Evolutionary conservation across 2,113 vertebrate species (phyloP).

Genomic region (Nematolebias whitei): DNA sequence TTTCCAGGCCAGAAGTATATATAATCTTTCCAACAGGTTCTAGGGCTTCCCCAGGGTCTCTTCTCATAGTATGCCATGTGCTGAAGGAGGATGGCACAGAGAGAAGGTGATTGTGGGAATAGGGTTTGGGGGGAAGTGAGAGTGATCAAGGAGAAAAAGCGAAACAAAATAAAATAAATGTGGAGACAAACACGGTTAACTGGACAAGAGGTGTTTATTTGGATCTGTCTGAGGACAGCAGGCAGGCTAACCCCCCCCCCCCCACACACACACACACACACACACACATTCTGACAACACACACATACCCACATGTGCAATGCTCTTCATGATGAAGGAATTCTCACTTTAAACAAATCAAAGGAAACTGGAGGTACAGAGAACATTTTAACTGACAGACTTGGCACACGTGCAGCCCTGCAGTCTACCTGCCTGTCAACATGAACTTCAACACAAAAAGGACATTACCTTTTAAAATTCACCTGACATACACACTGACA

Average conservation of each 20-base stretch:
- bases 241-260: no score
- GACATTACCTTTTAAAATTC: background rate
- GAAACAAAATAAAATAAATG: conserved; percentile 74
- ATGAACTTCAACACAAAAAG: conserved; percentile 28
- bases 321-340: conserved; percentile 52
- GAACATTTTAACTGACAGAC: conserved; percentile 50
- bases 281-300: conserved; percentile 4
- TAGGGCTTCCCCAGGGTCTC: no score
- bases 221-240: conserved; percentile 68
- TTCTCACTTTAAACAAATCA: conserved; percentile 75
- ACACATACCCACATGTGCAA: background rate
- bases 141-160: conserved; percentile 29
- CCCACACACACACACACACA: conserved; percentile 2
- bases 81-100: conserved; percentile 14
- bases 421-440: conserved; percentile 41
- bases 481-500: background rate
- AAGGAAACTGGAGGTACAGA: conserved; percentile 56
- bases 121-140: conserved; percentile 14
- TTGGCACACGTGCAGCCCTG: conserved; percentile 34
- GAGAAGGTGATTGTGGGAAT: conserved; percentile 42
- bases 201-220: conserved; percentile 73
- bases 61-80: background rate
- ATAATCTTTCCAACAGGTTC: no score
- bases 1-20: no score
- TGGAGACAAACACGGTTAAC: conserved; percentile 61